Conservation (phyloP, 2,888 invertebrate species). For the Heteromyza rotundicornis region DNA sequence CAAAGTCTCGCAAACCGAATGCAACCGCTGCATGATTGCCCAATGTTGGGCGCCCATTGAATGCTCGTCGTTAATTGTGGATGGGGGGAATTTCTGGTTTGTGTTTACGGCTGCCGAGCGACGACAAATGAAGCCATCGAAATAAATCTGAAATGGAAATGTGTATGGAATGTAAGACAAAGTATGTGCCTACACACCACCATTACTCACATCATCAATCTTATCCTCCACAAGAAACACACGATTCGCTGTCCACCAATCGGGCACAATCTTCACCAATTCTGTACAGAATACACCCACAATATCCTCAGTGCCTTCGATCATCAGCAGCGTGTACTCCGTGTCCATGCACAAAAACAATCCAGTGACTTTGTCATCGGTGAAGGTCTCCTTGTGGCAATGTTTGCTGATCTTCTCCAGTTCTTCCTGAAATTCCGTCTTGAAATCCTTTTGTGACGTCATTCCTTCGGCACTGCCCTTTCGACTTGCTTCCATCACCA, state of each 20-base stretch:
- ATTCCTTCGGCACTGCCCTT: too few species aligned
- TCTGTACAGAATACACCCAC: constrained; percentile 40
- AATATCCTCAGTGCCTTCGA: constrained; percentile 52
- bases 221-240: constrained; percentile 50
- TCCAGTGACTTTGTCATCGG: constrained; percentile 45
- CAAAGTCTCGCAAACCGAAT: constrained; percentile 28
- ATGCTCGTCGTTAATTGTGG: constrained; percentile 46
- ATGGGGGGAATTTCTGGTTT: constrained; percentile 51
- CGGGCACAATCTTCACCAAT: constrained; percentile 26
- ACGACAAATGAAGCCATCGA: constrained; percentile 37
- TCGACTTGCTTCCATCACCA: constrained; percentile 11
- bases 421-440: constrained; percentile 25
- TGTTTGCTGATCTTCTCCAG: constrained; percentile 29
- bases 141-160: constrained; percentile 36
- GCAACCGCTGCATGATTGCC: constrained; percentile 44
- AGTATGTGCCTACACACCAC: not conserved
- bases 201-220: constrained; percentile 36
- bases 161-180: too few species aligned
- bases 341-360: constrained; percentile 47
- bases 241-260: constrained; percentile 41
- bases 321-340: constrained; percentile 41
- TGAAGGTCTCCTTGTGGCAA: constrained; percentile 26
- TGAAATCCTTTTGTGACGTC: constrained; percentile 25
- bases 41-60: constrained; percentile 50
- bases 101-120: constrained; percentile 41